phyloP scores from a whole-genome alignment of 2,888 invertebrate genomes.

The Melanostoma mellinum region DNA sequence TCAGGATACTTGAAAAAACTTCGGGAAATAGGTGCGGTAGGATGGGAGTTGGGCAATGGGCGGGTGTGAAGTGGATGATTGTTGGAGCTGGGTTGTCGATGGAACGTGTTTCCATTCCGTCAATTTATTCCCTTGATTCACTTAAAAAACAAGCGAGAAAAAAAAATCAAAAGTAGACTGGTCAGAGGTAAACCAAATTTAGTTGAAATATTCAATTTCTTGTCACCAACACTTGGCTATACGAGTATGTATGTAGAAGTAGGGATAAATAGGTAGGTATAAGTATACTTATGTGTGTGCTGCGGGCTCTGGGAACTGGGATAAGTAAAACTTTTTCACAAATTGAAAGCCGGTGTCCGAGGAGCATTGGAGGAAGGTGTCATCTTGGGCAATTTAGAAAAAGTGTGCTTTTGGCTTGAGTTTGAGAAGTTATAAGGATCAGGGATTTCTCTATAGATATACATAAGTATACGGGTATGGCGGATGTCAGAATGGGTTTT shows the following conservation, averaged over 20 bases:
- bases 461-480: background rate
- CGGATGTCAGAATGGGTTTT: conserved; percentile 7
- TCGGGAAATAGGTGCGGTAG: background rate
- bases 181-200: conserved; percentile 52
- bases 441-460: conserved; percentile 8
- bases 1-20: conserved; percentile 17
- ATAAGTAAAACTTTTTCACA: conserved; percentile 37
- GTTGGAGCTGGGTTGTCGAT: background rate
- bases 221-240: conserved; percentile 23
- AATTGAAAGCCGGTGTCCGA: conserved; percentile 30
- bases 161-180: background rate
- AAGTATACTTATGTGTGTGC: conserved; percentile 1
- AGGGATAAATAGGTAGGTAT: background rate
- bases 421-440: background rate
- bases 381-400: conserved; percentile 35
- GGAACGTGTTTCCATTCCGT: conserved; percentile 33
- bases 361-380: conserved; percentile 19
- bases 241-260: background rate
- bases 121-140: conserved; percentile 23
- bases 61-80: background rate
- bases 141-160: conserved; percentile 17
- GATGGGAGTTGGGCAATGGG: background rate
- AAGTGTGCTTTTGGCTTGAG: conserved; percentile 8
- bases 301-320: conserved; percentile 20
- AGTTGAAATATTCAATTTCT: conserved; percentile 60